phyloP scores from a whole-genome alignment of 1,140 invertebrate species.

The Conus betulinus region DNA sequence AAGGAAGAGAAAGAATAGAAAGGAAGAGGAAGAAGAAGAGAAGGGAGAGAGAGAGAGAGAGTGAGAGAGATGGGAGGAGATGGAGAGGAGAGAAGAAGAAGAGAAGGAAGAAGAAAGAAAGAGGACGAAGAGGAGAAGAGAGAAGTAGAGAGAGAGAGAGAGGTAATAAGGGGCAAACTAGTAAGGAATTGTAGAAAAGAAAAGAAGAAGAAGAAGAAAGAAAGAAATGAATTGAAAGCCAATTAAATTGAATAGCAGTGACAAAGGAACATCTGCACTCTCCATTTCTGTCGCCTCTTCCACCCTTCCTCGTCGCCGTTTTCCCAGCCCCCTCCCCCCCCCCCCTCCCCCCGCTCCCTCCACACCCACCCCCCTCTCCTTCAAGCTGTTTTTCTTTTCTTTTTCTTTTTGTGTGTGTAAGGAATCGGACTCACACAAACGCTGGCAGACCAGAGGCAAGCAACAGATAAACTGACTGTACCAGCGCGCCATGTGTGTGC shows the following conservation, averaged over 20 bases:
- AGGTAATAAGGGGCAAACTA: background rate
- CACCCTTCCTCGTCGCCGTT: background rate
- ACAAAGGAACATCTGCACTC: background rate
- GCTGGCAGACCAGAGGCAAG: too few relatives aligned
- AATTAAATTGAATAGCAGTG: too few relatives aligned
- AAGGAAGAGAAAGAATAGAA: too few relatives aligned
- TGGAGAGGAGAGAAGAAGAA: background rate
- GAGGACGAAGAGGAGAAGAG: background rate
- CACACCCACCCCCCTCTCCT: too few relatives aligned
- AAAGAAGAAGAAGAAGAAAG: too few relatives aligned
- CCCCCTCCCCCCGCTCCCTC: background rate
- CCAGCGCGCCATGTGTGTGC: background rate
- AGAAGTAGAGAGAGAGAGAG: slow-evolving; percentile 15
- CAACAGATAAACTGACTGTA: too few relatives aligned
- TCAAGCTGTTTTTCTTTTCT: too few relatives aligned
- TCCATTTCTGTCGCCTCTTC: background rate
- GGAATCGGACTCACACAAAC: too few relatives aligned
- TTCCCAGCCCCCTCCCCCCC: background rate
- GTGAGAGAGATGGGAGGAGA: background rate
- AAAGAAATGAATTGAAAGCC: too few relatives aligned
- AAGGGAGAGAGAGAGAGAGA: background rate
- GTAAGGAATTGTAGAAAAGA: too few relatives aligned
- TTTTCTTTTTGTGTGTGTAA: too few relatives aligned
- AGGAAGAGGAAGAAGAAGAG: background rate
- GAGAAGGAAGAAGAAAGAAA: background rate